phyloP scores from a whole-genome alignment of 2,797 vertebrate species.

The Okamejei kenojei region DNA sequence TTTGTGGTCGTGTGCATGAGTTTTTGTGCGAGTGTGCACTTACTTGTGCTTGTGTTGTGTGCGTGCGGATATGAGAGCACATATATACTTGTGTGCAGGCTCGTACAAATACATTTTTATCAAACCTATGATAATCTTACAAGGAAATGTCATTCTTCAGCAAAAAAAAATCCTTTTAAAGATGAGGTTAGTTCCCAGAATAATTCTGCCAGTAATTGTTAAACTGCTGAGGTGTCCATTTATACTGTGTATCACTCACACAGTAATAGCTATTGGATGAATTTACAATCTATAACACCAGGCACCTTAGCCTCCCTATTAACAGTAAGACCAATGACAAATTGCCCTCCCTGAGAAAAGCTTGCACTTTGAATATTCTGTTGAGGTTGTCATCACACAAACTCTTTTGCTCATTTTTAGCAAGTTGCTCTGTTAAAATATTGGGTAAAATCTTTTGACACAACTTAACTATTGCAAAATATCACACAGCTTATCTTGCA shows the following conservation, averaged over 20 bases:
- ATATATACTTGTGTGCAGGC: no score
- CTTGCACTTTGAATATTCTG: not conserved
- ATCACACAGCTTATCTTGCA: not conserved
- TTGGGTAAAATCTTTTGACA: not conserved
- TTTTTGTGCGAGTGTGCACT: no score
- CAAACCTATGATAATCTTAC: not conserved
- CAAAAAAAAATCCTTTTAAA: not conserved
- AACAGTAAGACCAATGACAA: not conserved
- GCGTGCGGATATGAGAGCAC: no score
- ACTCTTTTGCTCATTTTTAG: not conserved
- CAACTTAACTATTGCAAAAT: not conserved
- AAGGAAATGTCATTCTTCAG: conserved; percentile 11
- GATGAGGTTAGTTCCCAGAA: not conserved
- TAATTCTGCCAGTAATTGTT: not conserved
- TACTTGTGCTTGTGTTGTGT: no score
- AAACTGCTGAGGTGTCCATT: not conserved
- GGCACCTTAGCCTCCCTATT: not conserved
- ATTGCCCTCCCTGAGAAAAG: not conserved
- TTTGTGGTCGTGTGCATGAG: no score
- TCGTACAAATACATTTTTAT: not conserved
- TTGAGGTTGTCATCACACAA: not conserved
- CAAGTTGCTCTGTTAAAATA: not conserved
- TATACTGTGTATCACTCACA: not conserved
- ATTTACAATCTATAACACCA: not conserved
- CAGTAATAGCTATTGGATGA: not conserved